Percentiles rank a stretch among this genome's conserved stretches.
phyloP scores from a whole-genome alignment of 1,140 invertebrate species.

The Apis dorsata region DNA sequence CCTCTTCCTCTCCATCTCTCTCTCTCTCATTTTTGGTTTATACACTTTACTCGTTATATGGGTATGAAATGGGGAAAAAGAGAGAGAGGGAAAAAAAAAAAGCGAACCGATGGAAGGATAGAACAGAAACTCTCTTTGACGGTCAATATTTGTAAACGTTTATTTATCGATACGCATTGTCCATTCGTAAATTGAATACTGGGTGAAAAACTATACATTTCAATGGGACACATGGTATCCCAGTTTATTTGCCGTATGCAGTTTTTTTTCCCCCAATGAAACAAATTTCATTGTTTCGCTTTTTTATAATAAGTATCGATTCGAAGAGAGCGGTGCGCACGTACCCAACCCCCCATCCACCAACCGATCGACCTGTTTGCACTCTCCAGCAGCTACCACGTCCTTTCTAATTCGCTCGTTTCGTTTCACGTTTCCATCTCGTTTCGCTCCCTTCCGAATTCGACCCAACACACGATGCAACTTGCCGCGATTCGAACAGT shows the following conservation, averaged over 20 bases:
- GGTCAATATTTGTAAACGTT: constrained; percentile 5
- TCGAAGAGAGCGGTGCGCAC: too few relatives aligned
- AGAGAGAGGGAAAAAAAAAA: too few relatives aligned
- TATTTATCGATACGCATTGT: constrained; percentile 3
- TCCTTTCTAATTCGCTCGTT: not conserved
- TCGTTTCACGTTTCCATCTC: not conserved
- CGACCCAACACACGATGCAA: not conserved
- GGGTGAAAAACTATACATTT: not conserved
- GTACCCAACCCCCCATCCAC: not conserved
- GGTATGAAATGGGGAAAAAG: too few relatives aligned
- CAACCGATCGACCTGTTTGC: not conserved
- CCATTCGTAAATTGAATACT: not conserved
- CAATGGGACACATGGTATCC: not conserved
- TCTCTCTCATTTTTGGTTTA: not conserved
- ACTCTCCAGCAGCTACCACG: too few relatives aligned
- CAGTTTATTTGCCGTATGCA: not conserved
- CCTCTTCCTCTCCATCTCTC: not conserved
- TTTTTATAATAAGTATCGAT: not conserved
- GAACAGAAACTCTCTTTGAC: not conserved
- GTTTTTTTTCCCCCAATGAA: not conserved
- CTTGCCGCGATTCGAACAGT: not conserved
- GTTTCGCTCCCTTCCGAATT: not conserved
- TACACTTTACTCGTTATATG: not conserved
- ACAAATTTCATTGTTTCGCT: not conserved
- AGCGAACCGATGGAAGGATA: not conserved